Evolutionary conservation across 1,140 invertebrate species (phyloP).

Genomic region (Augochlora pura): DNA sequence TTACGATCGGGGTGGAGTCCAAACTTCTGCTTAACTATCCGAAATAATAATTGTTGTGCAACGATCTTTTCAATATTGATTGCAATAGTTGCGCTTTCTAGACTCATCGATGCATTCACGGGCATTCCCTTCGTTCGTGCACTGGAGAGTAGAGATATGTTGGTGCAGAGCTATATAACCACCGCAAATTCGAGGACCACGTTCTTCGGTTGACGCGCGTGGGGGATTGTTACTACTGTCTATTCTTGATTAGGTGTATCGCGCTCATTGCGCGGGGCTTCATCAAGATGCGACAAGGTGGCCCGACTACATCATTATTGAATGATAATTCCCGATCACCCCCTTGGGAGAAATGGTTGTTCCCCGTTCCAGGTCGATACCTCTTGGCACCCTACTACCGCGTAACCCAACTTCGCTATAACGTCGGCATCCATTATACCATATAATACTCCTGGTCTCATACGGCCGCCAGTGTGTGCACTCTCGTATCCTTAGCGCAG

Average conservation of each 20-base stretch:
- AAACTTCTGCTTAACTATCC: no score
- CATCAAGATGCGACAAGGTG: conserved; percentile 29
- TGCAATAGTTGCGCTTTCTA: no score
- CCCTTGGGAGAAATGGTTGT: conserved; percentile 49
- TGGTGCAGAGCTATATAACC: no score
- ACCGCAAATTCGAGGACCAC: no score
- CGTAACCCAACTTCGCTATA: conserved; percentile 53
- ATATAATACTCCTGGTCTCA: conserved; percentile 39
- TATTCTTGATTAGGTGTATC: conserved; percentile 23
- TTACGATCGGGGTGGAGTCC: no score
- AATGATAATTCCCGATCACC: conserved; percentile 64
- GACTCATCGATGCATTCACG: no score
- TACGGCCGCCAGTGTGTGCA: conserved; percentile 9
- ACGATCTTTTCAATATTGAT: no score
- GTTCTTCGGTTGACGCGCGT: background rate
- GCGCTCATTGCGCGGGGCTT: background rate
- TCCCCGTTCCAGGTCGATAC: conserved; percentile 29
- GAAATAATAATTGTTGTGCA: no score
- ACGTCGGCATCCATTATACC: conserved; percentile 59
- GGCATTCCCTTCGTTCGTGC: no score
- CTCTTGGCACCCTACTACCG: conserved; percentile 51
- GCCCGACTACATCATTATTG: conserved; percentile 47
- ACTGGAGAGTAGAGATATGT: no score
- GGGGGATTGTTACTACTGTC: background rate
- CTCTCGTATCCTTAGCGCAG: conserved; percentile 28